Percentiles rank a stretch among this genome's conserved stretches.
phyloP scores from a whole-genome alignment of 2,888 invertebrate genomes.

The Eupithecia subfuscata region DNA sequence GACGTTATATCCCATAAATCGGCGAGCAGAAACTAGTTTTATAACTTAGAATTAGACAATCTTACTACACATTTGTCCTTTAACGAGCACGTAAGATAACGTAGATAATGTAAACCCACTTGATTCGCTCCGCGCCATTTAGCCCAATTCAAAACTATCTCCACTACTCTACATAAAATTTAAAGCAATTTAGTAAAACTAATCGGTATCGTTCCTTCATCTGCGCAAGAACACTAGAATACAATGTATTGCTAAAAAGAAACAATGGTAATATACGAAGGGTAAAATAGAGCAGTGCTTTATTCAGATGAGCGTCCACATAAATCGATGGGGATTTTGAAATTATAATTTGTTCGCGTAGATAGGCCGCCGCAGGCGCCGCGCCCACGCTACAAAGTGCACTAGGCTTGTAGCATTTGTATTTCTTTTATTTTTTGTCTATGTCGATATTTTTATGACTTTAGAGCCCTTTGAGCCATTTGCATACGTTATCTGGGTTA shows the following conservation, averaged over 20 bases:
- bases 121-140: neutral
- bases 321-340: constrained; percentile 82
- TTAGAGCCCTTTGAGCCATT: constrained; percentile 32
- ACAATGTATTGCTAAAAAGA: constrained; percentile 46
- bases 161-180: neutral
- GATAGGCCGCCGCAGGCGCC: constrained; percentile 77
- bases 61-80: neutral
- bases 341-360: constrained; percentile 81
- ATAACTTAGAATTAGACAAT: neutral
- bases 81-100: neutral
- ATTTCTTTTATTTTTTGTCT: constrained; percentile 34
- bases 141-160: neutral
- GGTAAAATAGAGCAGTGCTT: constrained; percentile 74
- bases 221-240: constrained; percentile 22
- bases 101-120: neutral
- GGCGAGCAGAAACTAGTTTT: too few species aligned
- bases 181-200: neutral
- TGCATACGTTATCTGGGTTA: constrained; percentile 29
- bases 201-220: neutral
- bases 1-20: too few species aligned
- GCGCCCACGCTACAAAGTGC: constrained; percentile 63
- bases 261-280: constrained; percentile 62
- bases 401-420: constrained; percentile 39
- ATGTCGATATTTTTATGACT: constrained; percentile 40
- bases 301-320: constrained; percentile 78